Conservation (phyloP, 2,888 invertebrate genomes). For the Pyralis farinalis region DNA sequence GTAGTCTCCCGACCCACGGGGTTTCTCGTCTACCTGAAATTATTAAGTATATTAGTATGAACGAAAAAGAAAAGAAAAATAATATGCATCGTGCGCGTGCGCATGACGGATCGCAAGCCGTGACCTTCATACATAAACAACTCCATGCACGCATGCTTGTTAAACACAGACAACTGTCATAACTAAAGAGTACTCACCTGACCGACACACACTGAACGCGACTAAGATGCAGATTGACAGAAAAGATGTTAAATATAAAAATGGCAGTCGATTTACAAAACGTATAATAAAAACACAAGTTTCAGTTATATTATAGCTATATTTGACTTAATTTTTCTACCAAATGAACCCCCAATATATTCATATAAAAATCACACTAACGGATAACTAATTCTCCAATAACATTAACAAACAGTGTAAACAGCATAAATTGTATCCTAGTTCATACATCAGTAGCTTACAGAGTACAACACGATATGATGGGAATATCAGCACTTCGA, state of each 20-base stretch:
- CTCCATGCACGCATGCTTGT: conserved; percentile 60
- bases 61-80: conserved; percentile 58
- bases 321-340: conserved; percentile 78
- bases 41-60: conserved; percentile 79
- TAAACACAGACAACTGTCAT: conserved; percentile 26
- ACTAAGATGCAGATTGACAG: conserved; percentile 12
- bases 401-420: conserved; percentile 78
- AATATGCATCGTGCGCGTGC: conserved; percentile 52
- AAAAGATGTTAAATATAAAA: conserved; percentile 8
- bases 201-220: conserved; percentile 23
- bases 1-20: conserved; percentile 78
- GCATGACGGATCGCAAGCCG: conserved; percentile 49
- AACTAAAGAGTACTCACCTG: conserved; percentile 53
- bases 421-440: conserved; percentile 53
- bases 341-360: conserved; percentile 80
- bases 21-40: conserved; percentile 78
- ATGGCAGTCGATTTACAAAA: conserved; percentile 18
- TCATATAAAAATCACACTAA: conserved; percentile 81
- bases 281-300: conserved; percentile 49
- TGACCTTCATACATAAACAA: conserved; percentile 30
- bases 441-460: conserved; percentile 59
- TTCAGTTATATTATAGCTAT: conserved; percentile 61
- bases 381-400: conserved; percentile 68
- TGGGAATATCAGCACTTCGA: conserved; percentile 62
- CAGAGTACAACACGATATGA: conserved; percentile 57